These are phyloP conservation scores for Euproctis similis DNA, from an alignment of 2,888 invertebrate genomes.

Conservation along the genomic window DNA sequence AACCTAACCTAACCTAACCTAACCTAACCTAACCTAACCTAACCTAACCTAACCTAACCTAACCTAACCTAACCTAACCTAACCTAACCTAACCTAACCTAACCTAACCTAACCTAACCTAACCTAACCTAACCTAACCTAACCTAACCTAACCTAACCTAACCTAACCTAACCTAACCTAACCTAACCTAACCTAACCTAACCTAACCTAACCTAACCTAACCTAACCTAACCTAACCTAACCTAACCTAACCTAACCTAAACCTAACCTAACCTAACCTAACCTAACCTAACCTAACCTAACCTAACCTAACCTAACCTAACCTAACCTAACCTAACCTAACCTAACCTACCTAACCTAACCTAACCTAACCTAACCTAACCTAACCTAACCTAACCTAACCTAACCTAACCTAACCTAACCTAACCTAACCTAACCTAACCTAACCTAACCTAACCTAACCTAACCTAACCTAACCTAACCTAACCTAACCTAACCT, in stretches of 20 bases:
- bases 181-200: slow-evolving; percentile 13
- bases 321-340: too few relatives aligned
- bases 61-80: slow-evolving; percentile 15
- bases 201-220: slow-evolving; percentile 9
- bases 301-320: neutral
- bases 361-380: slow-evolving; percentile 4
- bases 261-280: too few relatives aligned
- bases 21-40: slow-evolving; percentile 18
- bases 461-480: slow-evolving; percentile 8
- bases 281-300: slow-evolving; percentile 3
- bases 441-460: slow-evolving; percentile 4
- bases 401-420: slow-evolving; percentile 8
- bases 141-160: slow-evolving; percentile 12
- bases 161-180: slow-evolving; percentile 16
- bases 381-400: slow-evolving; percentile 12
- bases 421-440: slow-evolving; percentile 9
- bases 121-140: slow-evolving; percentile 14
- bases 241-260: slow-evolving; percentile 5
- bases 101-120: slow-evolving; percentile 5
- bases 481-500: slow-evolving; percentile 12
- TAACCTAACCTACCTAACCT: too few relatives aligned
- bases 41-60: slow-evolving; percentile 17
- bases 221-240: slow-evolving; percentile 3
- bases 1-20: slow-evolving; percentile 12
- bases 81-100: slow-evolving; percentile 10